These are phyloP conservation scores for Echeneis naucrates DNA, from an alignment of 2,797 vertebrate genomes.

Conservation along the genomic window DNA sequence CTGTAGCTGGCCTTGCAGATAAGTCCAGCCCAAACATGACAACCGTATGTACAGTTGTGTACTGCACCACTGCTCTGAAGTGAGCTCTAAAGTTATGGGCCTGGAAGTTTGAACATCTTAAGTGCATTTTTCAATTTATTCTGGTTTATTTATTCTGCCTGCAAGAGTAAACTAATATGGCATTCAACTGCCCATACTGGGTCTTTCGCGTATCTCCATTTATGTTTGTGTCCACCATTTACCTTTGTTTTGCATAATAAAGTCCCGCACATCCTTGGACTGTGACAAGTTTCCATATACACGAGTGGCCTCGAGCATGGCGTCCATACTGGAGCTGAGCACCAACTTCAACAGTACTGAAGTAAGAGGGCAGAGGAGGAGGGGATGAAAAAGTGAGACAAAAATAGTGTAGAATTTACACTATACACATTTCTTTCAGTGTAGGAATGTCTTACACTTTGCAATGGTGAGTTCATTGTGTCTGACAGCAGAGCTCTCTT, in stretches of 20 bases:
- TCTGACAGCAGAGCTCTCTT: slow-evolving; percentile 83
- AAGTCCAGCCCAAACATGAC: slow-evolving; percentile 57
- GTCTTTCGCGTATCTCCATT: slow-evolving; percentile 2
- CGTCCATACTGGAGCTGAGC: slow-evolving; percentile 89
- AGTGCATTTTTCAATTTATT: not conserved
- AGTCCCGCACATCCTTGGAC: slow-evolving; percentile 87
- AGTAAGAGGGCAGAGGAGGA: not conserved
- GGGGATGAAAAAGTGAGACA: not conserved
- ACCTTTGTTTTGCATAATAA: slow-evolving; percentile 91
- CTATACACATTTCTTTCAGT: too few species aligned
- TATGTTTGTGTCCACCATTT: slow-evolving; percentile 44
- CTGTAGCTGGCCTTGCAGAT: slow-evolving; percentile 63
- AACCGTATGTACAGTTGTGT: slow-evolving; percentile 3
- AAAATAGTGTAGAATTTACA: not conserved
- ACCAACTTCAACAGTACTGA: slow-evolving; percentile 91
- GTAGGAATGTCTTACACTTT: slow-evolving; percentile 79
- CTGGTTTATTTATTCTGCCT: not conserved
- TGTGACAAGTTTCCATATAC: slow-evolving; percentile 95
- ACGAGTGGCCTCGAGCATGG: slow-evolving; percentile 91
- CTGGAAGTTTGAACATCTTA: not conserved
- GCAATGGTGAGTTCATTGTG: slow-evolving; percentile 83
- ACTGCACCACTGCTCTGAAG: slow-evolving; percentile 3
- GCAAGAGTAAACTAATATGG: not conserved
- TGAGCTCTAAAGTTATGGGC: not conserved
- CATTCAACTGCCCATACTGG: too few species aligned